phyloP scores from a whole-genome alignment of 1,140 invertebrate genomes.

The Drosophila sechellia region DNA sequence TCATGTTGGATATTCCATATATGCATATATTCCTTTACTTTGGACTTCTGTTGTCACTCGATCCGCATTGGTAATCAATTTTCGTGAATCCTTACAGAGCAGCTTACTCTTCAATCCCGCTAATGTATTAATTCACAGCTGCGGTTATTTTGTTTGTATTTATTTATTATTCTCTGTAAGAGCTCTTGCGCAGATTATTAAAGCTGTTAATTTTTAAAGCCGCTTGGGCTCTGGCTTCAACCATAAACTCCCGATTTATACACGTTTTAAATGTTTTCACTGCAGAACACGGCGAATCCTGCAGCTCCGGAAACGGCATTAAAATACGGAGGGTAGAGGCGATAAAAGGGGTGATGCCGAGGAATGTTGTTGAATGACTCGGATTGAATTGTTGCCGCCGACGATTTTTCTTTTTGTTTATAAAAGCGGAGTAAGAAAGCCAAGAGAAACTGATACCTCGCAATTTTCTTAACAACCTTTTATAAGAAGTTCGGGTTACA shows the following conservation, averaged over 20 bases:
- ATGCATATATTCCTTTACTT: too few relatives aligned
- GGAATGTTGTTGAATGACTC: constrained; percentile 39
- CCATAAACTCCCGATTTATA: constrained; percentile 63
- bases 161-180: constrained; percentile 34
- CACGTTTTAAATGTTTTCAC: constrained; percentile 67
- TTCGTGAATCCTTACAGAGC: constrained; percentile 3
- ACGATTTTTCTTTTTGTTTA: not conserved
- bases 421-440: too few relatives aligned
- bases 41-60: not conserved
- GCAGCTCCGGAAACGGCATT: constrained; percentile 45
- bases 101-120: constrained; percentile 16
- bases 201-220: constrained; percentile 74
- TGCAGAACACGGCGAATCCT: constrained; percentile 37
- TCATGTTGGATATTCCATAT: too few relatives aligned
- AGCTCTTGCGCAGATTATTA: constrained; percentile 46
- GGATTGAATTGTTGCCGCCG: constrained; percentile 32
- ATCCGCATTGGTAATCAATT: constrained; percentile 16
- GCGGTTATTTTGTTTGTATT: constrained; percentile 16
- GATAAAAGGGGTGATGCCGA: constrained; percentile 26
- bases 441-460: constrained; percentile 2
- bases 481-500: too few relatives aligned
- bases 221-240: constrained; percentile 34
- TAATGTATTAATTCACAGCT: constrained; percentile 51
- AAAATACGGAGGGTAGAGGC: constrained; percentile 33
- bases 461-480: not conserved